Evolutionary conservation across 2,888 invertebrate genomes (phyloP).

Genomic region (Cerceris ruficornis): DNA sequence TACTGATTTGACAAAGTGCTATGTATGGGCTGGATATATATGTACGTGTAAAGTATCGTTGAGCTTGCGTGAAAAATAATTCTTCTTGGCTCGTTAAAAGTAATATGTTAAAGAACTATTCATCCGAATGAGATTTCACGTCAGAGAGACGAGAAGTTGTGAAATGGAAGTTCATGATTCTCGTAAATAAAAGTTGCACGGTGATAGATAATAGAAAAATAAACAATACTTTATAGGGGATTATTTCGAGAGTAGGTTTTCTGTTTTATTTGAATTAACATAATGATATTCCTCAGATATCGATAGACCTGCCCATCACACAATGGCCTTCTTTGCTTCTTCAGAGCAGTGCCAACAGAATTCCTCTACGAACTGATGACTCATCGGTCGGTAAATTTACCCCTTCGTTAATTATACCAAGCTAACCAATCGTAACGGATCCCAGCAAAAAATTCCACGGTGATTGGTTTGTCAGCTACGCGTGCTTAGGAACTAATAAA

Average conservation of each 20-base stretch:
- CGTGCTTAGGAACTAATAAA: slow-evolving; percentile 8
- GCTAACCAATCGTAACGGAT: slow-evolving; percentile 24
- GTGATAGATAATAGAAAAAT: background rate
- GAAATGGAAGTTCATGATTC: too few species aligned
- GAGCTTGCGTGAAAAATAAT: too few species aligned
- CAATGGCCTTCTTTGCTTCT: slow-evolving; percentile 13
- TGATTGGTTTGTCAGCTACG: slow-evolving; percentile 13
- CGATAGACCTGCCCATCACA: background rate
- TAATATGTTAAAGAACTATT: too few species aligned
- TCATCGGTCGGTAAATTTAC: slow-evolving; percentile 8
- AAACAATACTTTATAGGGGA: background rate
- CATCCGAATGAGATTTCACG: too few species aligned
- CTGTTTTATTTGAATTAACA: slow-evolving; percentile 6
- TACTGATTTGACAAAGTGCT: too few species aligned
- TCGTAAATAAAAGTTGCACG: background rate
- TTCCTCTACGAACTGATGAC: slow-evolving; percentile 19
- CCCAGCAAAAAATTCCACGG: slow-evolving; percentile 14
- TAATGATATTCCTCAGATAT: slow-evolving; percentile 2
- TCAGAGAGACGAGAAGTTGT: too few species aligned
- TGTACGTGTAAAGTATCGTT: too few species aligned
- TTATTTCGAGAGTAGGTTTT: background rate
- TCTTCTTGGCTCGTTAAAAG: too few species aligned
- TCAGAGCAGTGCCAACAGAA: slow-evolving; percentile 5
- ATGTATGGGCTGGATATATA: too few species aligned
- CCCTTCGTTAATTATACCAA: slow-evolving; percentile 22